Percentiles rank a stretch among this genome's conserved stretches.
These are phyloP conservation scores for Fistularia tabacaria DNA, from an alignment of 2,797 vertebrate species.

Conservation along the genomic window DNA sequence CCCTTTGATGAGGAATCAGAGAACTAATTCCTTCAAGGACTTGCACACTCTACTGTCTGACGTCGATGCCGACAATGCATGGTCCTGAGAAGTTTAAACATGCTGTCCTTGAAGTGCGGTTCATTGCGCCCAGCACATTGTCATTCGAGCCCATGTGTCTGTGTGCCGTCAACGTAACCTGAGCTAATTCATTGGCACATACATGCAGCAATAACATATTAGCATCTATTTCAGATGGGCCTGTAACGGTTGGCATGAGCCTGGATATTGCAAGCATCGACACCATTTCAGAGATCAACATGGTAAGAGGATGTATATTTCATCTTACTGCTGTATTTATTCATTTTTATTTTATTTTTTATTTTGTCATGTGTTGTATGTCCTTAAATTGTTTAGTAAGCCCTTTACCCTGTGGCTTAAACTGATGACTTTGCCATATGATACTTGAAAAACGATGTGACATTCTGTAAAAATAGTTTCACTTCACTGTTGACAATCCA, in stretches of 20 bases:
- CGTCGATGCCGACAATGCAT: constrained; percentile 19
- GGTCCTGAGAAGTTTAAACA: constrained; percentile 23
- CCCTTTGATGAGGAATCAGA: constrained; percentile 39
- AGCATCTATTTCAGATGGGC: constrained; percentile 72
- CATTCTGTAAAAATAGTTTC: no score
- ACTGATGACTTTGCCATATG: no score
- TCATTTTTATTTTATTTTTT: background rate
- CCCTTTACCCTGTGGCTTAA: no score
- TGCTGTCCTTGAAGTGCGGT: constrained; percentile 28
- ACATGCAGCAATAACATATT: background rate
- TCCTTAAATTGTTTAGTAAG: no score
- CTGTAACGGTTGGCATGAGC: constrained; percentile 91
- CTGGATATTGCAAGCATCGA: constrained; percentile 93
- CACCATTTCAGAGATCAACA: constrained; percentile 94
- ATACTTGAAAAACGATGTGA: no score
- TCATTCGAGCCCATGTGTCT: no score
- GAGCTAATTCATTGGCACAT: background rate
- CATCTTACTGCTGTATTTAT: background rate
- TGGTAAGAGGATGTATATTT: constrained; percentile 72
- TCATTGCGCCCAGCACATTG: constrained; percentile 6
- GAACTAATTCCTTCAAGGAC: constrained; percentile 40
- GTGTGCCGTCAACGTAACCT: background rate
- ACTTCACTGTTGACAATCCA: no score
- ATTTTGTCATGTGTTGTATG: no score
- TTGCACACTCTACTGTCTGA: constrained; percentile 29